These are phyloP conservation scores for Heliconius hewitsoni DNA, from an alignment of 1,140 invertebrate genomes.

Conservation along the genomic window DNA sequence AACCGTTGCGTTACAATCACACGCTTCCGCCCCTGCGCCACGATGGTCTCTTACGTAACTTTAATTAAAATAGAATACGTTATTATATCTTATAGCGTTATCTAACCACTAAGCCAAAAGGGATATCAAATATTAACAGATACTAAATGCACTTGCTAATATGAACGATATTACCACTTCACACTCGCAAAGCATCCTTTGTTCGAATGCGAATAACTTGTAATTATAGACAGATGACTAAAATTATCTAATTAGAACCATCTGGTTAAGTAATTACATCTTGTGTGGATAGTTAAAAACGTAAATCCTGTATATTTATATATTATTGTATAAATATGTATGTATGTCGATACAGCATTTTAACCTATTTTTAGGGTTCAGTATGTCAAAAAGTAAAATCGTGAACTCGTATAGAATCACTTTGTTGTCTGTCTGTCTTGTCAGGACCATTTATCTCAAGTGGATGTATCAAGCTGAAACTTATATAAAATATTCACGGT, in stretches of 20 bases:
- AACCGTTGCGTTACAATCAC: no score
- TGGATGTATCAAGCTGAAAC: no score
- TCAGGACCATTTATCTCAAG: no score
- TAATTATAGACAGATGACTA: not conserved
- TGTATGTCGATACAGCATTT: no score
- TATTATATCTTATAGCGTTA: not conserved
- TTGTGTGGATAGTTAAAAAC: not conserved
- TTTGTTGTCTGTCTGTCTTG: no score
- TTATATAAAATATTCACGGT: no score
- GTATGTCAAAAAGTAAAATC: no score
- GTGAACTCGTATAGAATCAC: no score
- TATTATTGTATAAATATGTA: no score
- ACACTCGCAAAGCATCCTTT: slow-evolving; percentile 1
- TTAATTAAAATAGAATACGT: not conserved
- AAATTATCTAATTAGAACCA: not conserved
- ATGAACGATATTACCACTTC: not conserved
- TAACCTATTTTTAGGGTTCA: no score
- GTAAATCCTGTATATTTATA: not conserved
- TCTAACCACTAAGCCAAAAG: not conserved
- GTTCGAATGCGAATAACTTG: not conserved
- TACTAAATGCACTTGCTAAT: not conserved
- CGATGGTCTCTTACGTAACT: not conserved
- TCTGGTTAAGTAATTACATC: not conserved
- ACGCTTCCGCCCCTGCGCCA: no score
- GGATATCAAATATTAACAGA: not conserved